Conservation (phyloP, 2,113 vertebrate species). For the Scophthalmus maximus region DNA sequence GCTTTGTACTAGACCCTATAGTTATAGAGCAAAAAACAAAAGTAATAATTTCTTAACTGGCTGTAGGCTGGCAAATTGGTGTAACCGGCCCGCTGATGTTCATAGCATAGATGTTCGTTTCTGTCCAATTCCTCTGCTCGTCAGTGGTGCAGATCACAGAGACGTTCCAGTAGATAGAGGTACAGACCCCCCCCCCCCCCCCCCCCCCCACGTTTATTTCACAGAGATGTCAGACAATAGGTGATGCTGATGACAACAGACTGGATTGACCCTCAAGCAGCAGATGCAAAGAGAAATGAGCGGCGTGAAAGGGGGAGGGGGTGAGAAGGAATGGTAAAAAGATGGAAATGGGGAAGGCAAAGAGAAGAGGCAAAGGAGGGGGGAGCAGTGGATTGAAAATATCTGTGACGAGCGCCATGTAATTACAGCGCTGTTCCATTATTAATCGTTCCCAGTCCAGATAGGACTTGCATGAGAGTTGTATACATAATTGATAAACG, state of each 20-base stretch:
- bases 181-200: too few species aligned
- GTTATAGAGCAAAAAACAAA: too few species aligned
- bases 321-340: background rate
- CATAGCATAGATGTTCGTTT: background rate
- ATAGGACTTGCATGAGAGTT: constrained; percentile 73
- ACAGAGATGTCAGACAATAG: background rate
- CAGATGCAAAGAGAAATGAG: constrained; percentile 19
- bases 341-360: constrained; percentile 7
- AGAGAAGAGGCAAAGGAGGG: constrained; percentile 33
- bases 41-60: background rate
- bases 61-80: background rate
- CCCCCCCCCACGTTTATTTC: background rate
- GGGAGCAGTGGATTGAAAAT: constrained; percentile 61
- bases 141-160: background rate
- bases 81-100: background rate
- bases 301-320: background rate
- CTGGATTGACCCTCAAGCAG: constrained; percentile 26
- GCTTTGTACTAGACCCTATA: background rate
- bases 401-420: constrained; percentile 67
- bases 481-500: constrained; percentile 78
- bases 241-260: constrained; percentile 15
- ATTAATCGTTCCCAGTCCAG: constrained; percentile 68
- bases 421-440: constrained; percentile 77
- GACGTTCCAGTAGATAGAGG: background rate
- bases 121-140: background rate